Conservation (phyloP, 2,888 invertebrate genomes). For the Yponomeuta sedellus region DNA sequence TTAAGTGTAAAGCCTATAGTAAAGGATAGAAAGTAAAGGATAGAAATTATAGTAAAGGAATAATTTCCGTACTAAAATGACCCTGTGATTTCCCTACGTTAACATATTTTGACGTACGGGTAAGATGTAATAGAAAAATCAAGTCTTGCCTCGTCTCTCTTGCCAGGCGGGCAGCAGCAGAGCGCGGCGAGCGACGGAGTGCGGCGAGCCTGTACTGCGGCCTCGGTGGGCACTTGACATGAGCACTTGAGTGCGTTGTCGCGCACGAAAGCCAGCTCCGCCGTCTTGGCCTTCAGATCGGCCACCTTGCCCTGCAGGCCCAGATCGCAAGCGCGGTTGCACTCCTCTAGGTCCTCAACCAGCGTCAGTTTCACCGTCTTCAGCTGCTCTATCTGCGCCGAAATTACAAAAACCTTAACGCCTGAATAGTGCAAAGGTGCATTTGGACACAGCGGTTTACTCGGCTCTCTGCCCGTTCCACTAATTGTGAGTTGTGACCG, state of each 20-base stretch:
- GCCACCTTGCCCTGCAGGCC: not conserved
- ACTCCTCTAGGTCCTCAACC: constrained; percentile 10
- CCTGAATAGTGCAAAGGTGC: no score
- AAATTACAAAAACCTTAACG: not conserved
- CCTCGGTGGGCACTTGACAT: constrained; percentile 55
- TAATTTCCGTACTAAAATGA: no score
- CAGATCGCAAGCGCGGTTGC: constrained; percentile 11
- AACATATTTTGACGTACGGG: no score
- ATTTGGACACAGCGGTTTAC: no score
- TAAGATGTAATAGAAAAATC: not conserved
- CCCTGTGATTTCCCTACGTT: no score
- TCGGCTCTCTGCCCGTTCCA: no score
- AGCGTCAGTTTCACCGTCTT: not conserved
- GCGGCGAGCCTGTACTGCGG: constrained; percentile 47
- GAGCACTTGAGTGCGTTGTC: constrained; percentile 47
- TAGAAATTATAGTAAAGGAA: no score
- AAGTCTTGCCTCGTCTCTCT: constrained; percentile 20
- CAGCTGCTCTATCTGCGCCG: not conserved
- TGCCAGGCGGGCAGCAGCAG: constrained; percentile 51
- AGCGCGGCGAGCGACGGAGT: constrained; percentile 59
- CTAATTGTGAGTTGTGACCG: no score
- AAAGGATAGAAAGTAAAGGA: no score
- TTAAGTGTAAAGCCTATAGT: no score
- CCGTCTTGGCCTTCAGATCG: constrained; percentile 9
- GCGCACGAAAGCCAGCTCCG: constrained; percentile 23